These are phyloP conservation scores for Shinisaurus crocodilurus DNA, from an alignment of 2,113 vertebrate genomes.

Conservation along the genomic window DNA sequence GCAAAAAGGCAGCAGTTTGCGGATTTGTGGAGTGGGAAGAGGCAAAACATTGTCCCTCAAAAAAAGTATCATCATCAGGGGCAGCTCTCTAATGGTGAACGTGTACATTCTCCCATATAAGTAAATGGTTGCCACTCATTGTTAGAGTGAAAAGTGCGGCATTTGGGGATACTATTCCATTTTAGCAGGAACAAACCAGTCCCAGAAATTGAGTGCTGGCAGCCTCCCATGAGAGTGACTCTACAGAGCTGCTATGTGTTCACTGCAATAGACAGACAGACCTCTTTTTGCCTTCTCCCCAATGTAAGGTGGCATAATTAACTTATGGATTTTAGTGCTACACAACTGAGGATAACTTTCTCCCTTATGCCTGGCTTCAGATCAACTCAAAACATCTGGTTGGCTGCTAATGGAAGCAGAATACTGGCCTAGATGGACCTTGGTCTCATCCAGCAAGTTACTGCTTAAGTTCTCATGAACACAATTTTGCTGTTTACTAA, in stretches of 20 bases:
- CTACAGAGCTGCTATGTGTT: neutral
- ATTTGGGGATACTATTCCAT: neutral
- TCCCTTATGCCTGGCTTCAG: neutral
- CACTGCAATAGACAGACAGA: neutral
- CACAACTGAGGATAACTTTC: neutral
- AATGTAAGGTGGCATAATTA: neutral
- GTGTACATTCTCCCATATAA: neutral
- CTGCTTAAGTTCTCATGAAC: neutral
- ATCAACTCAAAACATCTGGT: neutral
- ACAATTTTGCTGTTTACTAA: neutral
- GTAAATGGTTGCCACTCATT: neutral
- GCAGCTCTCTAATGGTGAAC: neutral
- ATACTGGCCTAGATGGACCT: neutral
- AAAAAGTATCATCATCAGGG: neutral
- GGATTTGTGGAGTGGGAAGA: neutral
- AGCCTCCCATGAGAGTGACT: neutral
- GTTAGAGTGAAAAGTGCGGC: neutral
- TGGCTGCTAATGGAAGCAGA: neutral
- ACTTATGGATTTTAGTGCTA: neutral
- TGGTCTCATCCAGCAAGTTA: neutral
- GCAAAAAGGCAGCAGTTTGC: neutral
- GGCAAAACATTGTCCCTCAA: neutral
- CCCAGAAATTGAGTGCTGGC: neutral
- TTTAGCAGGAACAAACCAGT: neutral
- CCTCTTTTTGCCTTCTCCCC: neutral